Conservation (phyloP, 1,140 invertebrate species). For the Nomia melanderi region DNA sequence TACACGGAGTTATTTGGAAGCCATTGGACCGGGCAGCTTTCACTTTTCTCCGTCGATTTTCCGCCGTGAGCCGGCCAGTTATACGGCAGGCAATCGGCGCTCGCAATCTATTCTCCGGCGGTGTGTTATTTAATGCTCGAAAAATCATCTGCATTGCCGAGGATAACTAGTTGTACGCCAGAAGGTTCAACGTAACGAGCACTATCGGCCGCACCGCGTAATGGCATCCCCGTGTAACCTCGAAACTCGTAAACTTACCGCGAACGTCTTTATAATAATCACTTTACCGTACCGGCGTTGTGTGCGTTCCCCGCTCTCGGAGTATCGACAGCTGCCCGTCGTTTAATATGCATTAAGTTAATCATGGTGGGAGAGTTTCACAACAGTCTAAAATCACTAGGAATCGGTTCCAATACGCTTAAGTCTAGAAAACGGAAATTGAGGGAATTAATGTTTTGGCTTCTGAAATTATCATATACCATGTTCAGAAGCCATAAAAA, state of each 20-base stretch:
- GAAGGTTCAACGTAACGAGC: slow-evolving; percentile 31
- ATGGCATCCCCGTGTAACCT: slow-evolving; percentile 33
- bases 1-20: neutral
- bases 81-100: slow-evolving; percentile 4
- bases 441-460: too few species aligned
- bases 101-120: slow-evolving; percentile 7
- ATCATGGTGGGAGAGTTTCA: too few species aligned
- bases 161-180: slow-evolving; percentile 36
- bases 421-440: too few species aligned
- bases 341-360: slow-evolving; percentile 45
- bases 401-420: too few species aligned
- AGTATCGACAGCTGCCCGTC: slow-evolving; percentile 32
- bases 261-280: slow-evolving; percentile 66
- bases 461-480: too few species aligned
- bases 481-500: too few species aligned
- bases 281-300: neutral
- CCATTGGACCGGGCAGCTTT: neutral
- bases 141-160: slow-evolving; percentile 16
- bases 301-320: neutral
- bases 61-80: neutral
- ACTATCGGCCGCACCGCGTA: slow-evolving; percentile 29
- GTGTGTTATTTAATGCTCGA: slow-evolving; percentile 44
- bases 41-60: slow-evolving; percentile 11
- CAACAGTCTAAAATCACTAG: too few species aligned
- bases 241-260: slow-evolving; percentile 59